A percentile compares a stretch with the other conserved stretches of the same genome.
These are phyloP conservation scores for Ctena decussata DNA, from an alignment of 2,888 invertebrate genomes.

Conservation along the genomic window DNA sequence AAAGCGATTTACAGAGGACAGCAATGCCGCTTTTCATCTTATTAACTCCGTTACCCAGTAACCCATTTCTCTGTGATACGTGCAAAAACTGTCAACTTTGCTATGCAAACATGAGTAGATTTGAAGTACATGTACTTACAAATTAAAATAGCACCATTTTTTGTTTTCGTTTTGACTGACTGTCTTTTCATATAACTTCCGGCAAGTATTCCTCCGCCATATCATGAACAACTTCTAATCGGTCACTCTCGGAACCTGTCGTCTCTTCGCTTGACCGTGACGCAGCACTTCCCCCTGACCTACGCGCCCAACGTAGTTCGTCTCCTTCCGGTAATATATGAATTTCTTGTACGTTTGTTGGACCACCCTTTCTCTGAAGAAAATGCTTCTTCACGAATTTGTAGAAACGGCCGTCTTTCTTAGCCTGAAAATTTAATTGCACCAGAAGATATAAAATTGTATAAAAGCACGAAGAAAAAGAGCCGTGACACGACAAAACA, in stretches of 20 bases:
- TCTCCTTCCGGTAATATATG: conserved; percentile 73
- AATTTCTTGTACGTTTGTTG: conserved; percentile 73
- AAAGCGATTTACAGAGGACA: no score
- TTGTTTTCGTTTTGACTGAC: no score
- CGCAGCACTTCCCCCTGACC: conserved; percentile 71
- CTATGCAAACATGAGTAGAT: no score
- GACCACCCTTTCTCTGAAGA: conserved; percentile 54
- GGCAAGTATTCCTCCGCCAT: conserved; percentile 68
- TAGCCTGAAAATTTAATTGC: conserved; percentile 66
- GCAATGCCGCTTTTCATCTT: no score
- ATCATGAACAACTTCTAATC: conserved; percentile 69
- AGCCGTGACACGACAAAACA: no score
- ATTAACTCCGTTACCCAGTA: no score
- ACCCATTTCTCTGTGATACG: no score
- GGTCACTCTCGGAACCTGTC: conserved; percentile 51
- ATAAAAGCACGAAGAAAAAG: no score
- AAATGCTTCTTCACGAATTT: conserved; percentile 72
- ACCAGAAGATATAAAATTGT: no score
- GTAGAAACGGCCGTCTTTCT: conserved; percentile 67
- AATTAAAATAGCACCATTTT: conserved; percentile 45
- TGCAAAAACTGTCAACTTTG: no score
- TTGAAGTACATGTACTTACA: conserved; percentile 28
- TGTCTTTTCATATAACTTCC: conserved; percentile 36
- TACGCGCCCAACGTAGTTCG: conserved; percentile 71
- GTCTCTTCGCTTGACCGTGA: conserved; percentile 73